Percentiles rank a stretch among this genome's conserved stretches.
Evolutionary conservation across 2,888 invertebrate species (phyloP).

Genomic region (Ferdinandea cuprea): DNA sequence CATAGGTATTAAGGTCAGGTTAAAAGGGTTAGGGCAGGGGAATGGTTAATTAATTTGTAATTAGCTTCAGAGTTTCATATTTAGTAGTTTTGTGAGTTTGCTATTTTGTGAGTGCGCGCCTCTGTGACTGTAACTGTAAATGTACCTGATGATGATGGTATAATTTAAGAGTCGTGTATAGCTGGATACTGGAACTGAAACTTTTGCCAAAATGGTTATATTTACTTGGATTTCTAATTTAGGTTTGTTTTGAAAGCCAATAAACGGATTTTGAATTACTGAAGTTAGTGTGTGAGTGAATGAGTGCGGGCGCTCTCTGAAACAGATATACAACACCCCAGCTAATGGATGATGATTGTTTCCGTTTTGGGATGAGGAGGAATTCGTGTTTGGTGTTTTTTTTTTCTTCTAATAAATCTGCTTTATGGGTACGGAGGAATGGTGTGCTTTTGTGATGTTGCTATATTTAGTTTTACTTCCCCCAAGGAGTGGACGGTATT

Average conservation of each 20-base stretch:
- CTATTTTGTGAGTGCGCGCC: slow-evolving; percentile 8
- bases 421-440: slow-evolving; percentile 37
- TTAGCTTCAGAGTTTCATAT: slow-evolving; percentile 72
- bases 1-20: slow-evolving; percentile 56
- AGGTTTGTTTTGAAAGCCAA: slow-evolving; percentile 36
- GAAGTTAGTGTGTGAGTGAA: background rate
- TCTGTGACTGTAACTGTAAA: background rate
- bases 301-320: slow-evolving; percentile 13
- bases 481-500: background rate
- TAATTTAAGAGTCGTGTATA: background rate
- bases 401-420: slow-evolving; percentile 26
- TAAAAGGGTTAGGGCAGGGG: slow-evolving; percentile 10
- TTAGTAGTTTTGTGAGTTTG: slow-evolving; percentile 24
- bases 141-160: slow-evolving; percentile 45
- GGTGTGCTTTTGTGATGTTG: background rate
- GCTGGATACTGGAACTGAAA: slow-evolving; percentile 40
- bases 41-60: slow-evolving; percentile 73
- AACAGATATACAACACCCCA: background rate
- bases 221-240: slow-evolving; percentile 65
- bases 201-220: slow-evolving; percentile 61
- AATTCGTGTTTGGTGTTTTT: background rate
- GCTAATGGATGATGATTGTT: slow-evolving; percentile 66
- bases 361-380: slow-evolving; percentile 29
- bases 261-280: slow-evolving; percentile 35
- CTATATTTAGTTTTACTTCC: background rate